These are phyloP conservation scores for Conistra vaccinii DNA, from an alignment of 2,888 invertebrate genomes.

Conservation along the genomic window DNA sequence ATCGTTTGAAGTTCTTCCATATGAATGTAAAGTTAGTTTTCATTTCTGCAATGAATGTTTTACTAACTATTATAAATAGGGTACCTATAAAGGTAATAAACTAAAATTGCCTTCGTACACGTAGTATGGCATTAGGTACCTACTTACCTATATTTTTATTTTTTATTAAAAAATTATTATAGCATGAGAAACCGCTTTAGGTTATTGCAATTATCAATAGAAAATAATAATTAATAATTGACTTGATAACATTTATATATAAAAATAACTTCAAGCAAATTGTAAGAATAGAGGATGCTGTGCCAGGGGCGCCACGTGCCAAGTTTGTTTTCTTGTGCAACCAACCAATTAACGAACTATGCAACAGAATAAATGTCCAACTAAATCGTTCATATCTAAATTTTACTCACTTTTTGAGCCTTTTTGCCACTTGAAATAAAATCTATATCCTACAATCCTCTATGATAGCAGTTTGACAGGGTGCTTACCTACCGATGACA, in stretches of 20 bases:
- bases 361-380: background rate
- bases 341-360: background rate
- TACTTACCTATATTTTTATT: background rate
- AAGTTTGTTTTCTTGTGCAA: background rate
- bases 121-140: too few species aligned
- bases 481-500: background rate
- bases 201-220: slow-evolving; percentile 8
- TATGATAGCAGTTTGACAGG: background rate
- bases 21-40: slow-evolving; percentile 10
- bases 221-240: background rate
- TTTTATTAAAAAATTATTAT: background rate
- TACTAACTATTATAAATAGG: background rate
- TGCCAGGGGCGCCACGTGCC: background rate
- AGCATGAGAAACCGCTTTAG: background rate
- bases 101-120: background rate
- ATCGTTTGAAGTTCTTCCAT: slow-evolving; percentile 5
- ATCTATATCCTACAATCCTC: background rate
- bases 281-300: background rate
- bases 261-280: background rate
- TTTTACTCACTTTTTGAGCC: background rate
- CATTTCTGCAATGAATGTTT: slow-evolving; percentile 8
- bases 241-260: background rate
- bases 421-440: background rate
- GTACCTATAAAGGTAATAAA: slow-evolving; percentile 11
- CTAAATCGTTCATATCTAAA: background rate